phyloP scores from a whole-genome alignment of 1,140 invertebrate species.

The Drosophila fuyamai region DNA sequence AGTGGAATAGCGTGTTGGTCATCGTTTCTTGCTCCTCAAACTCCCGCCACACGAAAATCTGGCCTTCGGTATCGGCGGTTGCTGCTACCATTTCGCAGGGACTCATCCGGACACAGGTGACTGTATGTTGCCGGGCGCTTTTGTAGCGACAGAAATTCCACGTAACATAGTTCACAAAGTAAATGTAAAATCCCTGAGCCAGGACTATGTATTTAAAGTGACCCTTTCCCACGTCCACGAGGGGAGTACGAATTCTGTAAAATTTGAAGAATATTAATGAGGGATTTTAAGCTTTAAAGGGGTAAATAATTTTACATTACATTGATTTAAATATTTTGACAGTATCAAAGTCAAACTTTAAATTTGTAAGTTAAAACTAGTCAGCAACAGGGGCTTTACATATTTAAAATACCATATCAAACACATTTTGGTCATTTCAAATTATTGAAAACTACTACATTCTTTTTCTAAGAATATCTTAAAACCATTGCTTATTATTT shows the following conservation, averaged over 20 bases:
- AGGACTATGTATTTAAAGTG: conserved; percentile 77
- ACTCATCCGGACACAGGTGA: conserved; percentile 90
- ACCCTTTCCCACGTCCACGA: conserved; percentile 64
- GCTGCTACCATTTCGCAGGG: conserved; percentile 89
- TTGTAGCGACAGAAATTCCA: conserved; percentile 67
- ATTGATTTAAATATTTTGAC: too few relatives aligned
- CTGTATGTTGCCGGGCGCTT: conserved; percentile 80
- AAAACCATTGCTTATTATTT: too few relatives aligned
- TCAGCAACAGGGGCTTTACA: neutral
- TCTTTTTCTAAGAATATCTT: too few relatives aligned
- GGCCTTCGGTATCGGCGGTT: conserved; percentile 89
- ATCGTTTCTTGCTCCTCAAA: conserved; percentile 60
- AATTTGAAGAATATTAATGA: neutral
- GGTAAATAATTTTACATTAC: too few relatives aligned
- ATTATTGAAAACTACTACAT: too few relatives aligned
- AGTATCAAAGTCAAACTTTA: too few relatives aligned
- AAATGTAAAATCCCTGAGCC: conserved; percentile 72
- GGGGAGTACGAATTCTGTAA: conserved; percentile 36
- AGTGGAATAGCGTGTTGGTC: conserved; percentile 87
- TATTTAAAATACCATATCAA: neutral
- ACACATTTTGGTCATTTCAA: too few relatives aligned
- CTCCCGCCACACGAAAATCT: conserved; percentile 89
- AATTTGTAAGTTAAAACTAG: too few relatives aligned
- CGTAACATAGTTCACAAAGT: conserved; percentile 78
- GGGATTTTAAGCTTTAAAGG: neutral